These are phyloP conservation scores for Neodiprion virginianus DNA, from an alignment of 1,140 invertebrate species.

Conservation along the genomic window DNA sequence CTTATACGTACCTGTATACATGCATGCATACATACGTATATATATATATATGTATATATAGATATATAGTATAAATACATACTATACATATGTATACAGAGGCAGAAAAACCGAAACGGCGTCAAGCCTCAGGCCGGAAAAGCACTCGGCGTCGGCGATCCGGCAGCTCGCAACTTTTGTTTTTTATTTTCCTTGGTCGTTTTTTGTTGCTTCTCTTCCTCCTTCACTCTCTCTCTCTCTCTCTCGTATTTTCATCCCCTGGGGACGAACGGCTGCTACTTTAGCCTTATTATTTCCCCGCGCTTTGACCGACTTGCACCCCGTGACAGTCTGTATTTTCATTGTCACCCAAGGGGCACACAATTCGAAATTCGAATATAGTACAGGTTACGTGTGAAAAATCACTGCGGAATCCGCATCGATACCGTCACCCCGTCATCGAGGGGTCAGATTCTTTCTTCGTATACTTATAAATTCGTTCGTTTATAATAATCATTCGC, in stretches of 20 bases:
- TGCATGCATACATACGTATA: not conserved
- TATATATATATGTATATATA: not conserved
- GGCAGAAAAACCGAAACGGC: slow-evolving; percentile 13
- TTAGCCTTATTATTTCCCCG: no score
- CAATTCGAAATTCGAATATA: no score
- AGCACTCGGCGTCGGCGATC: slow-evolving; percentile 15
- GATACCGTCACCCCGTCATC: no score
- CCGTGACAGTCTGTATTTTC: no score
- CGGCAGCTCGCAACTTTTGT: slow-evolving; percentile 23
- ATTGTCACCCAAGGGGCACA: no score
- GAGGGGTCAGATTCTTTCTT: no score
- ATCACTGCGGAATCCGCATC: no score
- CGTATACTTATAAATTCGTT: no score
- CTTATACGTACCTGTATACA: not conserved
- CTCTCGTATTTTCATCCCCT: not conserved
- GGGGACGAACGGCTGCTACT: no score
- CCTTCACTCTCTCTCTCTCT: slow-evolving; percentile 15
- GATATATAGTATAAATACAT: not conserved
- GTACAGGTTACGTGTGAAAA: no score
- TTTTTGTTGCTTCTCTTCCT: slow-evolving; percentile 2
- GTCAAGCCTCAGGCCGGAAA: slow-evolving; percentile 19
- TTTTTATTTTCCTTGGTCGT: slow-evolving; percentile 4
- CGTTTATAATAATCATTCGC: no score
- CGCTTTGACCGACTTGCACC: no score
- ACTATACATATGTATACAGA: slow-evolving; percentile 11